Evolutionary conservation across 2,797 vertebrate species (phyloP).

Genomic region (Tarsius wallacei): DNA sequence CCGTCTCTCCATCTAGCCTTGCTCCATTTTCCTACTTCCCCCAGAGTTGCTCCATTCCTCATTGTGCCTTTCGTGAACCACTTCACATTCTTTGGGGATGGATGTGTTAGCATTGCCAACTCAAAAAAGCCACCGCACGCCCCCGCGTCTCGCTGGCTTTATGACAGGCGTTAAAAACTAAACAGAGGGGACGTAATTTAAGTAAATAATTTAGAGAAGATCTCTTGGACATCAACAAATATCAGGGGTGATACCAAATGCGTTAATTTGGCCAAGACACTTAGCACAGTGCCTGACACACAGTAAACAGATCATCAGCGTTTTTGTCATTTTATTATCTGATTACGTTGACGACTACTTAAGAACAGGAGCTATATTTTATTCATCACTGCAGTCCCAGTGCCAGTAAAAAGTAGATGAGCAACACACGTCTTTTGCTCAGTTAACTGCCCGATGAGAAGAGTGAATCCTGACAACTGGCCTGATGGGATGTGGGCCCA

Average conservation of each 20-base stretch:
- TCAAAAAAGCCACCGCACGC: neutral
- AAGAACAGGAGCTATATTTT: neutral
- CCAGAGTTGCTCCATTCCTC: neutral
- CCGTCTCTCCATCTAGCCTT: neutral
- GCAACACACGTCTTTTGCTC: neutral
- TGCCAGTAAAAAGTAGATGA: too few species aligned
- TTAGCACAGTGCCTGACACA: neutral
- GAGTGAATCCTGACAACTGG: neutral
- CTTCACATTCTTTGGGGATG: neutral
- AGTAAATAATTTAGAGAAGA: neutral
- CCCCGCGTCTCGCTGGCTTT: neutral
- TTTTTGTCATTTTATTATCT: neutral
- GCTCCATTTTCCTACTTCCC: neutral
- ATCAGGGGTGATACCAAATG: neutral
- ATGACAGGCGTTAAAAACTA: neutral
- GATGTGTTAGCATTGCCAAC: neutral
- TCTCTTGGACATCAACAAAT: neutral
- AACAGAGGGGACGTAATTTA: neutral
- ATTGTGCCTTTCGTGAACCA: neutral
- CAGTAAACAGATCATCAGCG: neutral
- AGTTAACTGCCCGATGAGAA: neutral
- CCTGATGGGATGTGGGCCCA: neutral
- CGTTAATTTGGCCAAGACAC: neutral
- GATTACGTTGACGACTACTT: neutral
- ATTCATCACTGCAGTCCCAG: neutral